A percentile compares a stretch with the other conserved stretches of the same genome.
Evolutionary conservation across 2,797 vertebrate genomes (phyloP).

Genomic region (Craterocephalus amniculus): DNA sequence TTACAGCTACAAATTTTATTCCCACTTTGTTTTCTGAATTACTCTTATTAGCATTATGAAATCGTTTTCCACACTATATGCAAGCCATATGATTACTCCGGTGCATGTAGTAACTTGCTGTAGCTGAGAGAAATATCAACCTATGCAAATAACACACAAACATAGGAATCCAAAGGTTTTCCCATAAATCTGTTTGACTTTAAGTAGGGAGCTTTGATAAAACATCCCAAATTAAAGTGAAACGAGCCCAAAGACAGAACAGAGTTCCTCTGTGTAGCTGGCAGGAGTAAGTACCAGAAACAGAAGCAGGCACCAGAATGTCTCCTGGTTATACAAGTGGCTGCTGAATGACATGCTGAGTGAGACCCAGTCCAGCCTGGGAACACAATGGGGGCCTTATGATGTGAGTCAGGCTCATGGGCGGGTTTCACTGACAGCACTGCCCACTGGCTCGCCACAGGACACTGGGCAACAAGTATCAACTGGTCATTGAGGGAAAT

Average conservation of each 20-base stretch:
- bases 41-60: too few relatives aligned
- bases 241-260: conserved; percentile 68
- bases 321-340: conserved; percentile 82
- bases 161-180: conserved; percentile 48
- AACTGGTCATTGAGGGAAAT: conserved; percentile 48
- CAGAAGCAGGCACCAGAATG: conserved; percentile 81
- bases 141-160: conserved; percentile 57
- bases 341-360: conserved; percentile 79
- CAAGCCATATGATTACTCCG: conserved; percentile 46
- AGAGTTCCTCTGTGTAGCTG: conserved; percentile 75
- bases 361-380: conserved; percentile 80
- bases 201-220: conserved; percentile 45
- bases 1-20: conserved; percentile 41
- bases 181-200: conserved; percentile 50
- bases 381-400: conserved; percentile 84
- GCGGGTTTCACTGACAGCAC: conserved; percentile 74
- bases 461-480: conserved; percentile 63
- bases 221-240: conserved; percentile 66
- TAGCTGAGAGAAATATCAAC: conserved; percentile 40
- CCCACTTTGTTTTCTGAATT: conserved; percentile 51
- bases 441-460: conserved; percentile 73
- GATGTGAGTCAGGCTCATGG: conserved; percentile 77
- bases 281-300: conserved; percentile 72
- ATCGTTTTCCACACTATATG: conserved; percentile 48
- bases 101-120: conserved; percentile 34